Percentiles rank a stretch among this genome's conserved stretches.
Conservation (phyloP, 2,888 invertebrate species). For the Loripinus fragilis region DNA sequence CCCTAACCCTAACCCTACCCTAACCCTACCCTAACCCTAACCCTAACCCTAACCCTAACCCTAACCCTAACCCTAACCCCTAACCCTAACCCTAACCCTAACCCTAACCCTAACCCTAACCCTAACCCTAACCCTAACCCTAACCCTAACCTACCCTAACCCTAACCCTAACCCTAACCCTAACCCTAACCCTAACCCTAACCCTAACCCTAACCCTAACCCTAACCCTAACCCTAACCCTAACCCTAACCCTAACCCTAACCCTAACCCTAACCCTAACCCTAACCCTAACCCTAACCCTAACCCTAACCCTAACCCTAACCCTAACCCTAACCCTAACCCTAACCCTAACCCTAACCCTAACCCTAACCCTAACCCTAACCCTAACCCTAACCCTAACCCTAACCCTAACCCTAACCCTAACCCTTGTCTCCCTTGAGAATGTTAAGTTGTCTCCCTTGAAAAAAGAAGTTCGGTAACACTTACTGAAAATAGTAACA, state of each 20-base stretch:
- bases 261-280: conserved; percentile 45
- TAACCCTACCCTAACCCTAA: conserved; percentile 18
- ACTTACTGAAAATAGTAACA: too few relatives aligned
- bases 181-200: conserved; percentile 5
- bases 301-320: conserved; percentile 2
- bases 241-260: conserved; percentile 13
- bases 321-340: conserved; percentile 2
- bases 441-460: too few relatives aligned
- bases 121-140: conserved; percentile 44
- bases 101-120: background rate
- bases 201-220: conserved; percentile 34
- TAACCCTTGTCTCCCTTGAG: background rate
- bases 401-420: conserved; percentile 31
- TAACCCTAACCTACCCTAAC: conserved; percentile 53
- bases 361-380: conserved; percentile 35
- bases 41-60: conserved; percentile 57
- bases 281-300: conserved; percentile 56
- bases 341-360: background rate
- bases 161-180: conserved; percentile 32
- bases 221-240: conserved; percentile 9
- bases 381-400: conserved; percentile 49
- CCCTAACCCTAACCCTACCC: conserved; percentile 15
- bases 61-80: conserved; percentile 61
- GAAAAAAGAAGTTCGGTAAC: too few relatives aligned
- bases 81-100: conserved; percentile 16